Evolutionary conservation across 53 echinoderm and acorn worm genomes (phyloP).

Genomic region (Zoroaster sp.): DNA sequence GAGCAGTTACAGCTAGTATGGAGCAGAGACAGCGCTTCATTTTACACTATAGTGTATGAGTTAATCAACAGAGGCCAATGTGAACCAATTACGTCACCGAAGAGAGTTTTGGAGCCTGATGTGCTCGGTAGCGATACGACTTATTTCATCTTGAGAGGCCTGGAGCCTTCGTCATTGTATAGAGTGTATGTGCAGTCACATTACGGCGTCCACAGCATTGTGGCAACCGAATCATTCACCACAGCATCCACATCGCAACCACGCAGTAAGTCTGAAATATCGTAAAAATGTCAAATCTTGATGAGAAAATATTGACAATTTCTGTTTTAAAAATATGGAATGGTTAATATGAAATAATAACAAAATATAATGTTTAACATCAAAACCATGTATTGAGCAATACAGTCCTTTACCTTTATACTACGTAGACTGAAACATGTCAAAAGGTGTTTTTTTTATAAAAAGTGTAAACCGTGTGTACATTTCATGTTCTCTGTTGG

Average conservation of each 20-base stretch:
- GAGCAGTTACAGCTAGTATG: not conserved
- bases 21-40: constrained; percentile 5
- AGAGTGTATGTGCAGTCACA: constrained; percentile 32
- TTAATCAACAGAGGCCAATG: constrained; percentile 15
- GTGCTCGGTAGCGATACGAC: not conserved
- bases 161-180: constrained; percentile 9
- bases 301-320: too few species aligned
- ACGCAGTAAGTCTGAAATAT: not conserved
- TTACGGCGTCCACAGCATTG: not conserved
- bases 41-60: constrained; percentile 21
- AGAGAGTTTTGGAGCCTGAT: not conserved
- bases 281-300: too few species aligned
- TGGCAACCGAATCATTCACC: not conserved
- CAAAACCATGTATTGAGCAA: too few species aligned
- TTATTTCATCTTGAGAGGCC: not conserved
- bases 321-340: too few species aligned
- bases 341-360: too few species aligned
- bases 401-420: too few species aligned
- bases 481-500: too few species aligned
- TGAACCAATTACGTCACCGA: not conserved
- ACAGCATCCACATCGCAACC: not conserved
- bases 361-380: too few species aligned
- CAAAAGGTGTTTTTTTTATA: too few species aligned
- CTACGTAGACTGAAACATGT: too few species aligned
- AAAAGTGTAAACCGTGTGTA: too few species aligned